These are phyloP conservation scores for Drosophila formosana DNA, from an alignment of 2,888 invertebrate species.

Conservation along the genomic window DNA sequence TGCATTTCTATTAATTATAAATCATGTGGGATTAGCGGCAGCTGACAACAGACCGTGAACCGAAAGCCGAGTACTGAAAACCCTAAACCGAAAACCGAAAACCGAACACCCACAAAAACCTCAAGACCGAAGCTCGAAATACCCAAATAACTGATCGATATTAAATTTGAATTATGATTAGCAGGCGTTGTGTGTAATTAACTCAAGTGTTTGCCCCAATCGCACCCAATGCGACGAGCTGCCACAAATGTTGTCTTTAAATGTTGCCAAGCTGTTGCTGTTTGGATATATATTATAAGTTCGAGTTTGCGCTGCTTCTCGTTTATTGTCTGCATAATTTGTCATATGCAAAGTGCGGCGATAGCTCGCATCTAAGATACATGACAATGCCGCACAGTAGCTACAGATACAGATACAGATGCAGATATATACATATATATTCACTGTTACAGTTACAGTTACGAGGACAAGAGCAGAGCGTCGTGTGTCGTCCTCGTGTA, in stretches of 20 bases:
- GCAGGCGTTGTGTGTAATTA: conserved; percentile 43
- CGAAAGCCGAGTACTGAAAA: not conserved
- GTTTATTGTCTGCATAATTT: conserved; percentile 67
- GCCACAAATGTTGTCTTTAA: conserved; percentile 37
- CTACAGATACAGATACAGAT: conserved; percentile 8
- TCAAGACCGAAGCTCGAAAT: not conserved
- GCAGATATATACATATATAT: conserved; percentile 11
- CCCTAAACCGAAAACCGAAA: not conserved
- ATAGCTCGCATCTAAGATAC: conserved; percentile 38
- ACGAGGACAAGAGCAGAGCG: conserved; percentile 31
- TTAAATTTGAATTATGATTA: conserved; percentile 57
- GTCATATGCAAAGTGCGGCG: conserved; percentile 58
- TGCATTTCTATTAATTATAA: conserved; percentile 69
- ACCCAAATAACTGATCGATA: conserved; percentile 36
- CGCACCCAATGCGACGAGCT: not conserved
- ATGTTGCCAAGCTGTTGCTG: conserved; percentile 32
- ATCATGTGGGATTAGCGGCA: conserved; percentile 58
- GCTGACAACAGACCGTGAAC: conserved; percentile 17
- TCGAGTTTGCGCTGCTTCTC: not conserved
- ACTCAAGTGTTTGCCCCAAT: conserved; percentile 39
- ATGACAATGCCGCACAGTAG: conserved; percentile 18
- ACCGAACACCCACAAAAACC: conserved; percentile 1
- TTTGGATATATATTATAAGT: not conserved
- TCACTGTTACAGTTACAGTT: conserved; percentile 17
- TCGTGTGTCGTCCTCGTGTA: conserved; percentile 36